A percentile compares a stretch with the other conserved stretches of the same genome.
Evolutionary conservation across 2,113 vertebrate species (phyloP).

Genomic region (Campylomormyrus numenius): DNA sequence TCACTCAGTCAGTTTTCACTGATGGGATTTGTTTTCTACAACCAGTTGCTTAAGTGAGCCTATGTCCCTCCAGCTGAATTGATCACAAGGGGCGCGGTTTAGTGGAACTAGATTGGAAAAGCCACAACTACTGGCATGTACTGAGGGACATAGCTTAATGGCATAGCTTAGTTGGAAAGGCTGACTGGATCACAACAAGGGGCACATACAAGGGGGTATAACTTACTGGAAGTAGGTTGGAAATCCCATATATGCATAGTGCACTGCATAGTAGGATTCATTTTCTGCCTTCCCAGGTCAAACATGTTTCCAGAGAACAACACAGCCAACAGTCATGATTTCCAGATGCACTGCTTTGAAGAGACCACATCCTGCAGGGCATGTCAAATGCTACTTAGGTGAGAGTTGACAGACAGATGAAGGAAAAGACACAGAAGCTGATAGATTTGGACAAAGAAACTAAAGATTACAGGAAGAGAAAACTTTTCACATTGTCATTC

Average conservation of each 20-base stretch:
- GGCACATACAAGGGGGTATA: neutral
- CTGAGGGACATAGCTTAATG: neutral
- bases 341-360: conserved; percentile 94
- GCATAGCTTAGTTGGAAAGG: neutral
- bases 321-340: conserved; percentile 78
- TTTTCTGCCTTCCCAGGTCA: conserved; percentile 58
- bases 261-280: neutral
- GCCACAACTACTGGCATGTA: neutral
- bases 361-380: conserved; percentile 81
- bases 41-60: neutral
- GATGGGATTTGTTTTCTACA: neutral
- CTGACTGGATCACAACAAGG: neutral
- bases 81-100: neutral
- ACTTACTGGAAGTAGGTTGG: neutral
- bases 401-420: neutral
- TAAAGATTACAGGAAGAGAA: neutral
- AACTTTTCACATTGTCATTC: neutral
- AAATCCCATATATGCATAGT: neutral
- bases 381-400: conserved; percentile 92
- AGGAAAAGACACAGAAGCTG: neutral
- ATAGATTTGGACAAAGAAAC: neutral
- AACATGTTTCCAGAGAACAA: conserved; percentile 84
- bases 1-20: neutral
- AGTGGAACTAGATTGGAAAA: neutral
- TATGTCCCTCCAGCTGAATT: neutral